Evolutionary conservation across 2,888 invertebrate genomes (phyloP), one percentile per base, ranked within the genome.

Genomic region (Epinotia brunnichana): DNA sequence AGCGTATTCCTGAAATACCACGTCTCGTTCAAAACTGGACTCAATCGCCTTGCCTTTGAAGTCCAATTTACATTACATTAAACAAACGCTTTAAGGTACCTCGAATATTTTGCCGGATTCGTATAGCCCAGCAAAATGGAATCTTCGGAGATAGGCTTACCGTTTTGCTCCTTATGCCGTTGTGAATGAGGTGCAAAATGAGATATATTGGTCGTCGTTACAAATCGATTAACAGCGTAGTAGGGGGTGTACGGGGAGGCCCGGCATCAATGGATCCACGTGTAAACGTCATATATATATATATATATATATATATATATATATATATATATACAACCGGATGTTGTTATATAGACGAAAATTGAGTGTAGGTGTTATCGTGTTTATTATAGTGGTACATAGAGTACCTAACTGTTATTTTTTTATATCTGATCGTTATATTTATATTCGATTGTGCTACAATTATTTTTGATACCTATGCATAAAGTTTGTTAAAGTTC

Each of bases 201-300:
- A 48, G 48, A 48, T 48, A 48, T 48, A 48, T 3, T n/a, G n/a
- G 48, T 7, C 5, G 48, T n/a, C 48, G n/a, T n/a, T n/a, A 5
- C 48, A n/a, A 24, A 71, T 71, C 71, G 71, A 71, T 71, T 54
- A 39, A 54, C 68, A 15, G 19, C 54, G 64, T 70, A 70, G 64
- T 64, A 29, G 70, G 60, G 60, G 61, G 59, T 21, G 29, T 17
- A 0, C 61, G 44, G 64, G 53, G 48, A 29, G 51, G 17, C 11
- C 9, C 15, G 56, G 69, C 53, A 73, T 73, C 73, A 73, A 73
- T 73, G 73, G 57, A 35, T 11, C 68, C 74, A 74, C 74, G 74
- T 74, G 74, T 70, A 70, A 59, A n/a, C 29, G n/a, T 24, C 2
- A n/a, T 62, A 51, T 48, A 62, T 2, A 15, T 13, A 7, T 61